Evolutionary conservation across 1,140 invertebrate genomes (phyloP).

Genomic region (Papilio glaucus): DNA sequence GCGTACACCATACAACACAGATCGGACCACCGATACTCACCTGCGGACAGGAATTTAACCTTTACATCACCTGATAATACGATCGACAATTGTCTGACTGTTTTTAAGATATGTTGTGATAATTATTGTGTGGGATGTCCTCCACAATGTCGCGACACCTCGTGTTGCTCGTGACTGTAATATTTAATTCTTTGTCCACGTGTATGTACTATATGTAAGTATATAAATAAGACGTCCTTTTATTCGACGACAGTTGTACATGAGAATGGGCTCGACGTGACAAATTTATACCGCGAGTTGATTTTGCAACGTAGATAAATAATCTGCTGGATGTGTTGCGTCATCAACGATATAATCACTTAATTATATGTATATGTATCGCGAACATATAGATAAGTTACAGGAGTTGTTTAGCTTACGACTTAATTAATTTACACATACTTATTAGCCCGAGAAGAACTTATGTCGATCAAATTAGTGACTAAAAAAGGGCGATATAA

Average conservation of each 20-base stretch:
- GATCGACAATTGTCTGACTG: background rate
- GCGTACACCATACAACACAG: background rate
- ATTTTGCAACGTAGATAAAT: slow-evolving; percentile 1
- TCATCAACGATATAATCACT: background rate
- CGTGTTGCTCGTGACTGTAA: background rate
- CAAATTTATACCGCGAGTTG: background rate
- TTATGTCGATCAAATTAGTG: too few relatives aligned
- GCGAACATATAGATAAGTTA: too few relatives aligned
- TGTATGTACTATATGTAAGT: background rate
- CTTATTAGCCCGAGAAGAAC: too few relatives aligned
- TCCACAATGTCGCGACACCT: slow-evolving; percentile 7
- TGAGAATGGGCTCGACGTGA: background rate
- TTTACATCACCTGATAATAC: background rate
- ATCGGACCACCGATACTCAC: background rate
- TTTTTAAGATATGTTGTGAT: background rate
- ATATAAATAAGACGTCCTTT: background rate
- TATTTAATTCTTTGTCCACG: background rate
- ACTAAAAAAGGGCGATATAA: too few relatives aligned
- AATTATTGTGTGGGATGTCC: background rate
- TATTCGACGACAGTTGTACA: slow-evolving; percentile 1
- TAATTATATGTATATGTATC: background rate
- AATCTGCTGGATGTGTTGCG: background rate
- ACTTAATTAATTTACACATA: too few relatives aligned
- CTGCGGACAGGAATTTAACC: background rate
- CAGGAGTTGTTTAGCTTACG: too few relatives aligned